Percentiles rank a stretch among this genome's conserved stretches.
phyloP scores from a whole-genome alignment of 2,113 vertebrate species.

The Amblyopsis rosae region DNA sequence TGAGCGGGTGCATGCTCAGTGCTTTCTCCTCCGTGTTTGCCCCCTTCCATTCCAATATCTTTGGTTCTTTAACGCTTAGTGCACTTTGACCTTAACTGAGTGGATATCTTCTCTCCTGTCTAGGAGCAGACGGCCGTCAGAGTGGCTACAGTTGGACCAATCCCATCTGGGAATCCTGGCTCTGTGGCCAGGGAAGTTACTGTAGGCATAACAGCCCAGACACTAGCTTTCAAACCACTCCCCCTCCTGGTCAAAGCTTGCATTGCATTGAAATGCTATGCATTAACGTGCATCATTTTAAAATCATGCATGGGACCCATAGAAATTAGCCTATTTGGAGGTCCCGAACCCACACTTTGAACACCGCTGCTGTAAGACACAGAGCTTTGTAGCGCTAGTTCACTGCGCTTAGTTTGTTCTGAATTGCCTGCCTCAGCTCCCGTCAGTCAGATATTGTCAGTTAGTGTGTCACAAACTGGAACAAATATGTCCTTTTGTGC shows the following conservation, averaged over 20 bases:
- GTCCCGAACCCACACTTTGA: neutral
- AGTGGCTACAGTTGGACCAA: slow-evolving; percentile 89
- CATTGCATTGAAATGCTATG: too few relatives aligned
- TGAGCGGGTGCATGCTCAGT: too few relatives aligned
- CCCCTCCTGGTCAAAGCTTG: too few relatives aligned
- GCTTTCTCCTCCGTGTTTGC: neutral
- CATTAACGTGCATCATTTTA: too few relatives aligned
- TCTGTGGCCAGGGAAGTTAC: slow-evolving; percentile 78
- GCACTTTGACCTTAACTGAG: neutral
- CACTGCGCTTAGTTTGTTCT: neutral
- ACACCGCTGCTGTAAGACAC: neutral
- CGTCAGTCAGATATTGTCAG: slow-evolving; percentile 17
- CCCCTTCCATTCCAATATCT: neutral
- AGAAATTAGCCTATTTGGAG: neutral
- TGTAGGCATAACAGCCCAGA: slow-evolving; percentile 54
- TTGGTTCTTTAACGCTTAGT: neutral
- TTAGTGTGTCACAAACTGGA: slow-evolving; percentile 15
- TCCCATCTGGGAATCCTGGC: slow-evolving; percentile 85
- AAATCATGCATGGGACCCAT: too few relatives aligned
- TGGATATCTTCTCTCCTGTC: neutral
- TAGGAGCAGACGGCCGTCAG: slow-evolving; percentile 81
- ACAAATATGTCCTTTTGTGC: slow-evolving; percentile 34
- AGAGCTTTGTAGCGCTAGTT: neutral
- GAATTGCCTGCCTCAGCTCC: neutral
- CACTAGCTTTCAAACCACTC: neutral